These are phyloP conservation scores for Drymodes brunneopygia DNA, from an alignment of 2,113 vertebrate genomes.

Conservation along the genomic window DNA sequence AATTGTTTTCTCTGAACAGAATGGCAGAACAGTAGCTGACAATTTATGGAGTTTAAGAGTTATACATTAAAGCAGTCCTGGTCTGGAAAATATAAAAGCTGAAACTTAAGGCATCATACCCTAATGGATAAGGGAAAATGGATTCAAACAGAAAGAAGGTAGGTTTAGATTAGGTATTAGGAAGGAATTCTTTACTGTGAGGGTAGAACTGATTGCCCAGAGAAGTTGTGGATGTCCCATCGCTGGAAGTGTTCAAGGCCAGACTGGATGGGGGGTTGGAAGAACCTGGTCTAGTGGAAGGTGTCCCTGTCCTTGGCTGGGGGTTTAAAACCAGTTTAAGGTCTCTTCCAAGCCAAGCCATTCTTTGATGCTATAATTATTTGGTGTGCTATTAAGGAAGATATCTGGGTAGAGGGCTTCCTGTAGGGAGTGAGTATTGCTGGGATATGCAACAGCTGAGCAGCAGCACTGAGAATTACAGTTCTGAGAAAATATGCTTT, in stretches of 20 bases:
- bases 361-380: not conserved
- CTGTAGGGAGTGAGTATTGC: not conserved
- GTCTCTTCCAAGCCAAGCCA: not conserved
- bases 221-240: not conserved
- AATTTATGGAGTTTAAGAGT: too few relatives aligned
- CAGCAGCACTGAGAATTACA: not conserved
- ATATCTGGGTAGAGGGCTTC: not conserved
- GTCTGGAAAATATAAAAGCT: too few relatives aligned
- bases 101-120: too few relatives aligned
- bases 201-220: not conserved
- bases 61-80: too few relatives aligned
- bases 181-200: not conserved
- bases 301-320: accelerated
- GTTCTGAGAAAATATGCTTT: not conserved
- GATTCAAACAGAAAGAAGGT: not conserved
- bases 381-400: not conserved
- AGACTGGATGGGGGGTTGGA: not conserved
- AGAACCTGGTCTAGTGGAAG: too few relatives aligned
- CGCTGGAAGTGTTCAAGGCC: not conserved
- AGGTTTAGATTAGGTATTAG: not conserved
- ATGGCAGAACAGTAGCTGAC: too few relatives aligned
- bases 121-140: not conserved
- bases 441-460: not conserved
- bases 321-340: not conserved
- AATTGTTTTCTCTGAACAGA: too few relatives aligned